phyloP scores from a whole-genome alignment of 2,113 vertebrate genomes.

The Pangasianodon hypophthalmus region DNA sequence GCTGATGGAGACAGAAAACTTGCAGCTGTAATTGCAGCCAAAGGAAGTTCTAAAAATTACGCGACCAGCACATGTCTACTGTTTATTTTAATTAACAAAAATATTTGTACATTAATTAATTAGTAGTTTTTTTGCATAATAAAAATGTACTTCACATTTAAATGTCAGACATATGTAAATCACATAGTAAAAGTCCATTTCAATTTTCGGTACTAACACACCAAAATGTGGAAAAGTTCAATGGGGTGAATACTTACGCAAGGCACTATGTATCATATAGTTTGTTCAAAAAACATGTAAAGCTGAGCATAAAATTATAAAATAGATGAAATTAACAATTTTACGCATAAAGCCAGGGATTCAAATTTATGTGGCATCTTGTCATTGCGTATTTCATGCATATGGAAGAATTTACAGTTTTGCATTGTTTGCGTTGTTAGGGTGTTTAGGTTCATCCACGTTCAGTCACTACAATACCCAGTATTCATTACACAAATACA shows the following conservation, averaged over 20 bases:
- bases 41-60: not conserved
- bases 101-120: not conserved
- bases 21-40: not conserved
- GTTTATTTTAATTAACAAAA: not conserved
- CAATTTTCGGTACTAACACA: not conserved
- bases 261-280: not conserved
- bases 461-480: not conserved
- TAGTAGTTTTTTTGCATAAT: not conserved
- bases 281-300: not conserved
- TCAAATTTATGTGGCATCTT: not conserved
- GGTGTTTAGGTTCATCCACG: not conserved
- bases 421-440: not conserved
- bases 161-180: not conserved
- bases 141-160: not conserved
- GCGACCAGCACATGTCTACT: not conserved
- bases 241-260: not conserved
- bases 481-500: not conserved
- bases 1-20: not conserved
- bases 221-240: not conserved
- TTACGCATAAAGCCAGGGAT: not conserved
- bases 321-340: not conserved
- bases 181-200: not conserved
- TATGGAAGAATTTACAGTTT: not conserved
- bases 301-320: not conserved
- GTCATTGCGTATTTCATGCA: not conserved